phyloP scores from a whole-genome alignment of 2,888 invertebrate species.

The Sussaba pulchella region DNA sequence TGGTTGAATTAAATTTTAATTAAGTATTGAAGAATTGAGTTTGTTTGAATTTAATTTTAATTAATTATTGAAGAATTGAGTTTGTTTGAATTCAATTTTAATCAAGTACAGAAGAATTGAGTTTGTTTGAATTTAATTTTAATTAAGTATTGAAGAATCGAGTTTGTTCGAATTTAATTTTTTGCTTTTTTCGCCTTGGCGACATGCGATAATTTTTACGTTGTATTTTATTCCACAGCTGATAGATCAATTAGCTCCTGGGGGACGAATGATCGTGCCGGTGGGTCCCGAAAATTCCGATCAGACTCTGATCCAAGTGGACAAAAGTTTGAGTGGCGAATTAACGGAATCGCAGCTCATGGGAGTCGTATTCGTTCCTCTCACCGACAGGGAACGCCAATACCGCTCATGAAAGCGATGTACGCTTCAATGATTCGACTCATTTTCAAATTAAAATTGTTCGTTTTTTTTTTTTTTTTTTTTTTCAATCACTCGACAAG shows the following conservation, averaged over 20 bases:
- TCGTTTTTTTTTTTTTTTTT: constrained; percentile 39
- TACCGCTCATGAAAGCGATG: constrained; percentile 86
- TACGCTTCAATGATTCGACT: constrained; percentile 73
- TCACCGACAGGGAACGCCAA: constrained; percentile 93
- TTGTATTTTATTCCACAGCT: constrained; percentile 82
- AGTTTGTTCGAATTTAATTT: too few relatives aligned
- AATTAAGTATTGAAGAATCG: too few relatives aligned
- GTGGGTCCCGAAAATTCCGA: constrained; percentile 94
- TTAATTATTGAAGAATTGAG: too few relatives aligned
- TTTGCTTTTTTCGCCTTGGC: too few relatives aligned
- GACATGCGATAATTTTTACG: too few relatives aligned
- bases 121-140: too few relatives aligned
- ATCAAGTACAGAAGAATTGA: too few relatives aligned
- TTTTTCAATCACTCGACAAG: constrained; percentile 25
- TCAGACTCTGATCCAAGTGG: constrained; percentile 94
- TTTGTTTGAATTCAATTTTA: too few relatives aligned
- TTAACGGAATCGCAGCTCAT: constrained; percentile 92
- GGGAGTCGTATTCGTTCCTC: constrained; percentile 98
- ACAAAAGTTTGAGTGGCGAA: constrained; percentile 93
- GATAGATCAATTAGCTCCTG: constrained; percentile 94
- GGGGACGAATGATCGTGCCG: constrained; percentile 96
- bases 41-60: too few relatives aligned
- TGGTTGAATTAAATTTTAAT: too few relatives aligned
- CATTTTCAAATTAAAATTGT: neutral
- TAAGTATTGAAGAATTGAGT: too few relatives aligned